Conservation (phyloP, 2,797 vertebrate species). For the Heliangelus exortis region DNA sequence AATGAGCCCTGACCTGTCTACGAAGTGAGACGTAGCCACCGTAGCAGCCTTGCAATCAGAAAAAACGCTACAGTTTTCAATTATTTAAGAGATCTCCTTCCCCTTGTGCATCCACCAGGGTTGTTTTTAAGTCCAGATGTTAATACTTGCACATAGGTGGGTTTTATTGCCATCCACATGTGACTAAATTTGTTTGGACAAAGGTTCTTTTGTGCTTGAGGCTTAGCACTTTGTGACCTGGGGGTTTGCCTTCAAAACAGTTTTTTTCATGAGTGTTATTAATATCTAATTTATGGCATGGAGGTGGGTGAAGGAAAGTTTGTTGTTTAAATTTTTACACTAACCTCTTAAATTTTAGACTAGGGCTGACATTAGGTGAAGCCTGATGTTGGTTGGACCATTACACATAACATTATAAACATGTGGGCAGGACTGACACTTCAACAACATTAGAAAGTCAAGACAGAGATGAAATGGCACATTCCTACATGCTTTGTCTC, state of each 20-base stretch:
- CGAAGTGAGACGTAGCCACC: neutral
- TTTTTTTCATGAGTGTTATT: neutral
- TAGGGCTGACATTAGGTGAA: neutral
- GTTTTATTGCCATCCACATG: neutral
- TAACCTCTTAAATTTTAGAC: neutral
- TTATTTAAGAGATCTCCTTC: neutral
- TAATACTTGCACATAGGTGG: conserved; percentile 11
- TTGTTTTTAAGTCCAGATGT: conserved; percentile 38
- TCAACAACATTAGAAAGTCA: neutral
- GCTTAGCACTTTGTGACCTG: neutral
- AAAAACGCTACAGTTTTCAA: neutral
- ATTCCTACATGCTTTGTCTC: neutral
- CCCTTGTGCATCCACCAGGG: neutral
- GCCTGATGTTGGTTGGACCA: neutral
- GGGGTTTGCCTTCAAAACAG: neutral
- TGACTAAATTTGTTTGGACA: conserved; percentile 5
- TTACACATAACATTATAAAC: neutral
- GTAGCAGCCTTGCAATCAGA: neutral
- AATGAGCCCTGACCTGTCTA: conserved; percentile 11
- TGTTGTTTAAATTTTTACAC: conserved; percentile 5
- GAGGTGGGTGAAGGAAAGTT: neutral
- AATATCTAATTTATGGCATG: neutral
- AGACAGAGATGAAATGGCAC: neutral
- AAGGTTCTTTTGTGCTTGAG: conserved; percentile 32
- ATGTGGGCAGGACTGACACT: neutral